phyloP scores from a whole-genome alignment of 1,140 invertebrate genomes.

The Brachionus paranguensis region DNA sequence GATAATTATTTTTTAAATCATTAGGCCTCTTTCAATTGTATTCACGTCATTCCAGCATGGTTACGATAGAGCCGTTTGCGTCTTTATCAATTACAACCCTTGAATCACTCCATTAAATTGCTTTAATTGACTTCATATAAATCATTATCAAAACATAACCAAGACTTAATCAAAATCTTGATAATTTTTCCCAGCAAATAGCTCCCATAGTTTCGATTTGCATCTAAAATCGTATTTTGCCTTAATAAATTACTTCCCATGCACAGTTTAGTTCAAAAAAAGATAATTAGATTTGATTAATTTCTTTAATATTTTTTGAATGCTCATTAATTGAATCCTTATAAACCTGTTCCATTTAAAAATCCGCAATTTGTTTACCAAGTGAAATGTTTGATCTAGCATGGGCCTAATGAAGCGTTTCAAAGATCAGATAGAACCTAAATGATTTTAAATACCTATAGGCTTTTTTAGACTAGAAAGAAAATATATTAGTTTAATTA shows the following conservation, averaged over 20 bases:
- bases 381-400: not conserved
- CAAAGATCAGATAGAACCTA: not conserved
- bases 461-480: not conserved
- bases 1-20: conserved; percentile 19
- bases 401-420: not conserved
- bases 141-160: not conserved
- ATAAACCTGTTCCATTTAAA: not conserved
- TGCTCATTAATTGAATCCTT: conserved; percentile 7
- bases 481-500: not conserved
- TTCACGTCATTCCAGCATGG: not conserved
- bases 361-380: not conserved
- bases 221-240: not conserved
- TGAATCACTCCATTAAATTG: not conserved
- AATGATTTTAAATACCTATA: not conserved
- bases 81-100: not conserved
- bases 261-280: not conserved
- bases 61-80: not conserved
- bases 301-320: not conserved
- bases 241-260: not conserved
- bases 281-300: not conserved
- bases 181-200: not conserved
- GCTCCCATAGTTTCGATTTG: not conserved
- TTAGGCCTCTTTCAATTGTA: not conserved
- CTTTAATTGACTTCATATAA: not conserved
- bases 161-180: not conserved